Evolutionary conservation across 2,888 invertebrate species (phyloP), one percentile per base, ranked within the genome.

Genomic region (Tryphoninae sp.): DNA sequence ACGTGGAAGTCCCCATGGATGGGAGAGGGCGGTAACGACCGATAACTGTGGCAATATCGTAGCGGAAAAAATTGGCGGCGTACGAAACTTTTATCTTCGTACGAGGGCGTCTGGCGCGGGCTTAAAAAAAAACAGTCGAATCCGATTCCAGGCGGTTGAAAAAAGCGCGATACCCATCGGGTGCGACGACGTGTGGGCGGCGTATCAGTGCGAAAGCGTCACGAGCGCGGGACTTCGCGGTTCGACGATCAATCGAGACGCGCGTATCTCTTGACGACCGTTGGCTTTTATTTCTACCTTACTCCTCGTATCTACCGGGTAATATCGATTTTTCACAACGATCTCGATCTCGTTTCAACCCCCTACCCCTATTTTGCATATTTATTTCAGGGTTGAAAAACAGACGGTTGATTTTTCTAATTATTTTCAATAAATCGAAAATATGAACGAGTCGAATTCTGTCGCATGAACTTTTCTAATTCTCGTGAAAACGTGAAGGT

Each of bases 381-480:
- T 51, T 51, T 16, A 51, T 51, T n/a, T 33, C 6, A 6, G 51
- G n/a, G 0, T 45, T 45, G 13, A 45, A 45, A 45, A 9, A 45
- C 9, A 45, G 7, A 45, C 13, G 45, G 9, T 19, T 26, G 16
- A 11, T 13, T 23, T 68, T 42, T 65, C 13, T 19, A 40, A 45
- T 16, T 33, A 45, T 16, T 33, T 33, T 26, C 16, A 19, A 42
- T 42, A 64, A n/a, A n/a, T 7, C 33, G 45, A 65, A 23, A 11
- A 55, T 26, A 26, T 1, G 13, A 45, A 83, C 83, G 76, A 79
- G 71, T 80, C 67, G 78, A 71, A 69, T 73, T 51, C 65, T 73
- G 40, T 58, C 53, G 11, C 51, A 26, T 51, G 16, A 13, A n/a
- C 2, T 51, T 51, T 51, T 51, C 16, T 13, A 13, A 51, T 51